Conservation (phyloP, 2,797 vertebrate genomes). For the Ptychadena robeensis region DNA sequence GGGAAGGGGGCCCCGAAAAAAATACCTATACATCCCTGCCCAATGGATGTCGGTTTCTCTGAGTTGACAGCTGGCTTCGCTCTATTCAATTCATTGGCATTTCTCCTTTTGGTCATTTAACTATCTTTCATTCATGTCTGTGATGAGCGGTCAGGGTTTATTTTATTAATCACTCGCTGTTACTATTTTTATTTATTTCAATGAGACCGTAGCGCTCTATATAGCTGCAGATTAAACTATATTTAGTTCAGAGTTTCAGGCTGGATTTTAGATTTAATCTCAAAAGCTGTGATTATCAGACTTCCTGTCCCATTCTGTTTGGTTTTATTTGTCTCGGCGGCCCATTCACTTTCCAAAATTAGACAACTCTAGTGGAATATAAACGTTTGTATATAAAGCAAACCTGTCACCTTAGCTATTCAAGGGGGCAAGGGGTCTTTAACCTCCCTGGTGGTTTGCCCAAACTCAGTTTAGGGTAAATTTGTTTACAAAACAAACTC, state of each 20-base stretch:
- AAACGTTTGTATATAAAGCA: background rate
- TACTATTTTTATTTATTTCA: conserved; percentile 10
- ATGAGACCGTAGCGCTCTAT: conserved; percentile 1
- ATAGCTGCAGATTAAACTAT: conserved; percentile 40
- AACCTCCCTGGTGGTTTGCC: too few relatives aligned
- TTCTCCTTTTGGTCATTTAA: background rate
- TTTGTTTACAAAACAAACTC: too few relatives aligned
- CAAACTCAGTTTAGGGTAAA: too few relatives aligned
- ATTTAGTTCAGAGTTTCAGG: conserved; percentile 37
- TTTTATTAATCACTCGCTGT: background rate
- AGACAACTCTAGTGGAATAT: background rate
- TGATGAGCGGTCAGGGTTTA: background rate
- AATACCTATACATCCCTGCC: too few relatives aligned
- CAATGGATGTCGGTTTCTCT: too few relatives aligned
- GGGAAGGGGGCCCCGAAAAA: too few relatives aligned
- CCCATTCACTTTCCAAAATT: background rate
- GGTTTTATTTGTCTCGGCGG: conserved; percentile 5
- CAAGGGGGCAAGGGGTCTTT: too few relatives aligned
- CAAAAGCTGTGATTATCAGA: conserved; percentile 39
- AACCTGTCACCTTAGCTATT: background rate
- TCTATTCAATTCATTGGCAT: background rate
- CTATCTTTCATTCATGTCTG: conserved; percentile 4
- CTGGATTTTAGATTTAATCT: conserved; percentile 47
- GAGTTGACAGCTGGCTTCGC: too few relatives aligned
- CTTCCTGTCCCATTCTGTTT: conserved; percentile 5